Percentiles rank a stretch among this genome's conserved stretches.
Evolutionary conservation across 2,113 vertebrate genomes (phyloP).

Genomic region (Calidris pygmaea): DNA sequence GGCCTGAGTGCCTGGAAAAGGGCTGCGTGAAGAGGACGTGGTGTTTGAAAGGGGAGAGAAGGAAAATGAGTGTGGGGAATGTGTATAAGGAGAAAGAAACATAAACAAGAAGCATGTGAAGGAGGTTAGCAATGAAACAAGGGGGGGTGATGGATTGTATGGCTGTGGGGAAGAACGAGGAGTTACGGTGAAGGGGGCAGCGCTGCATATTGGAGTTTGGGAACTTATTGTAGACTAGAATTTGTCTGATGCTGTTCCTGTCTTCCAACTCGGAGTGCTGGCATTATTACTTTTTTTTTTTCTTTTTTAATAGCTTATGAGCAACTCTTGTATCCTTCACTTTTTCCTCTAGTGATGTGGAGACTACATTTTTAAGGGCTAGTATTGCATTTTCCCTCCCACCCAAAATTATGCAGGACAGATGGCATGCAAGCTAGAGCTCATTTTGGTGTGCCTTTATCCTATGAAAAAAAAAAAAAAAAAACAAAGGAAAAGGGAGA

Average conservation of each 20-base stretch:
- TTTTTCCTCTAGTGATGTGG: not conserved
- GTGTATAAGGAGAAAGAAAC: not conserved
- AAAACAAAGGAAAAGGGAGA: not conserved
- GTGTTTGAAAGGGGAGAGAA: not conserved
- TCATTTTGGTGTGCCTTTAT: not conserved
- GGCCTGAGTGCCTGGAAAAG: not conserved
- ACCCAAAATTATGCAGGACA: slow-evolving; percentile 25
- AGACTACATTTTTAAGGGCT: not conserved
- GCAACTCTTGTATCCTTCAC: not conserved
- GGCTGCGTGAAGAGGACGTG: accelerated
- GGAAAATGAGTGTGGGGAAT: not conserved
- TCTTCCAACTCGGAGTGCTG: not conserved
- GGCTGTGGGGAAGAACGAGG: not conserved
- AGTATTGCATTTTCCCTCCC: slow-evolving; percentile 8
- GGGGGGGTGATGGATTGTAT: not conserved
- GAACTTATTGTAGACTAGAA: not conserved
- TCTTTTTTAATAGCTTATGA: not conserved
- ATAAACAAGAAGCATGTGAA: not conserved
- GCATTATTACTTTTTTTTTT: not conserved
- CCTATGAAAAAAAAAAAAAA: not conserved
- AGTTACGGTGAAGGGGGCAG: not conserved
- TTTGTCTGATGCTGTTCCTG: not conserved
- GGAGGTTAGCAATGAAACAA: not conserved
- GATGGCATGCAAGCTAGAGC: slow-evolving; percentile 11
- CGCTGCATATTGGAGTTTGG: not conserved